Evolutionary conservation across 2,113 vertebrate species (phyloP), one percentile per base, ranked within the genome.

Genomic region (Scalopus aquaticus): DNA sequence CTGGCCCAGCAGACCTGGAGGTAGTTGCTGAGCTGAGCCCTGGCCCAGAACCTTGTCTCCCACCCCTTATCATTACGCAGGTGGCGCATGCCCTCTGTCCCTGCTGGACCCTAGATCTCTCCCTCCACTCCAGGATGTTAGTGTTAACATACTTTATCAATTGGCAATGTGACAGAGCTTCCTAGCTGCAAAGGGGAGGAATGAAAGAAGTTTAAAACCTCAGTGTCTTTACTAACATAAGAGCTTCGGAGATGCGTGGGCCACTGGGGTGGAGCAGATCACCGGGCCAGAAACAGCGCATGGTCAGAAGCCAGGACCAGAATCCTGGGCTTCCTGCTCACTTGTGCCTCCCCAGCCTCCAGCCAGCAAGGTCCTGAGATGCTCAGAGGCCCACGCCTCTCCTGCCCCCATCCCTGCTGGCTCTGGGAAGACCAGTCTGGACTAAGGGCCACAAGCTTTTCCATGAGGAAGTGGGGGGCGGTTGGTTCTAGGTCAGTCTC

Each of bases 271-370:
- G 5, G 64, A 24, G 9, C 32, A 58, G 39, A 10, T 51, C 16
- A 13, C 0, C 20, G 67, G 65, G 46, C 11, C 5, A 7, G 37
- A 76, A 51, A 35, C 16, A 35, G 4, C 7, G 17, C 51, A 54
- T 17, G 6, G 51, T 19, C 51, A 54, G 73, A 39, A 20, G 16
- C 26, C 24, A 30, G 37, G 30, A 28, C 44, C 2, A 0, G 28
- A 11, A 42, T 62, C 64, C 76, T 24, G 42, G 62, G 32, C 11
- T 3, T 69, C 58, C 24, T 24, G 51, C 51, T 6, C 3, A 19
- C 9, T 6, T 6, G 6, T 0, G 1, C 5, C 22, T 83, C 12
- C 0, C 12, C 0, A 1, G 12, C 49, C 20, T 51, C 65, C 28
- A 12, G 11, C 1, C 11, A 44, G 60, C 19, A 46, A 51, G 51